These are phyloP conservation scores for Synanthedon tipuliformis DNA, from an alignment of 2,888 invertebrate species.

Conservation along the genomic window DNA sequence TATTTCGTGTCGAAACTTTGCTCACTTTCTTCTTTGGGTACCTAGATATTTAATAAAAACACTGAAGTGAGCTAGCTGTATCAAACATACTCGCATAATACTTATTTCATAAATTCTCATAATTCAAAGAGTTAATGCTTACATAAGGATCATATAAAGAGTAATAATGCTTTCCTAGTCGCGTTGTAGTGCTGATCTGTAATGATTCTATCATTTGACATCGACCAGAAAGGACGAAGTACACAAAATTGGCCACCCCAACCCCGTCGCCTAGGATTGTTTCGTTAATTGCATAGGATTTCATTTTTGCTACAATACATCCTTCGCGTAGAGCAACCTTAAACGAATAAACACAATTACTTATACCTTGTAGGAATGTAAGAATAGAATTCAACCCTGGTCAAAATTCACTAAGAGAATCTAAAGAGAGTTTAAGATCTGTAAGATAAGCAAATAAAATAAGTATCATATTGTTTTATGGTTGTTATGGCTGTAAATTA, in stretches of 20 bases:
- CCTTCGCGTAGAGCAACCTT: conserved; percentile 72
- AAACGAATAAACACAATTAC: not conserved
- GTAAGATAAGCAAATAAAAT: too few relatives aligned
- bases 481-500: too few relatives aligned
- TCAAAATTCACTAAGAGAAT: too few relatives aligned
- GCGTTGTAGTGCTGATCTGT: conserved; percentile 40
- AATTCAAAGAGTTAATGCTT: conserved; percentile 16
- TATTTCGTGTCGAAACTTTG: conserved; percentile 56
- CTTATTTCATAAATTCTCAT: not conserved
- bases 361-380: too few relatives aligned
- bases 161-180: conserved; percentile 43
- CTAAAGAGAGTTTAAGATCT: too few relatives aligned
- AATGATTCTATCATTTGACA: conserved; percentile 73
- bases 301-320: conserved; percentile 74
- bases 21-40: conserved; percentile 45
- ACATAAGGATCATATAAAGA: conserved; percentile 59
- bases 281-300: conserved; percentile 64
- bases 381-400: too few relatives aligned
- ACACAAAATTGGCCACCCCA: conserved; percentile 57
- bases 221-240: conserved; percentile 71
- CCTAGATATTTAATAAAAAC: conserved; percentile 14
- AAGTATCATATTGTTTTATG: too few relatives aligned
- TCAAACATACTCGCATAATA: not conserved
- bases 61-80: not conserved
- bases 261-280: conserved; percentile 65